A percentile compares a stretch with the other conserved stretches of the same genome.
Conservation (phyloP, 2,888 invertebrate species). For the Limnephilus rhombicus region DNA sequence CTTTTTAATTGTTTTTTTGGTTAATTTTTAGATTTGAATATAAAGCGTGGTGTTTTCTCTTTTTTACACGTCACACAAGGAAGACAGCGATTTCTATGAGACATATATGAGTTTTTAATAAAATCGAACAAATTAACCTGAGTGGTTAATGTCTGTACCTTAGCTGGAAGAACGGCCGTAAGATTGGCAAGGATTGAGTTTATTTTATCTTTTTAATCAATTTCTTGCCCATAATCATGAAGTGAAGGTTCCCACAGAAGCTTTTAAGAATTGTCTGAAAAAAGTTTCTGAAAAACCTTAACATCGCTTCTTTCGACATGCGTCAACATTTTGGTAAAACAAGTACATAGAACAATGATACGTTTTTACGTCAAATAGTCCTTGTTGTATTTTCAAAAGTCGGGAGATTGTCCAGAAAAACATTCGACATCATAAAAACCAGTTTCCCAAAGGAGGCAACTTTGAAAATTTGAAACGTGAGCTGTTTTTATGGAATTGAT, state of each 20-base stretch:
- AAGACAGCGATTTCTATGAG: too few species aligned
- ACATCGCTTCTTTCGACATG: background rate
- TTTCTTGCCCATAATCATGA: background rate
- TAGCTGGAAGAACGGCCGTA: too few species aligned
- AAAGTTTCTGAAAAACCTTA: background rate
- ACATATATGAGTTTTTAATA: too few species aligned
- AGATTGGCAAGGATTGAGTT: too few species aligned
- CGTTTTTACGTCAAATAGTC: background rate
- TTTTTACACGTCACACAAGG: too few species aligned
- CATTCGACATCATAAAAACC: conserved; percentile 12
- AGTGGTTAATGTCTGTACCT: too few species aligned
- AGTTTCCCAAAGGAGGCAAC: background rate
- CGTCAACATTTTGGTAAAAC: conserved; percentile 3
- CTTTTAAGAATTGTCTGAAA: background rate
- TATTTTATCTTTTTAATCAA: too few species aligned
- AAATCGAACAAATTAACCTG: too few species aligned
- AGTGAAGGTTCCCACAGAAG: background rate
- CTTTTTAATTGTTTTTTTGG: too few species aligned
- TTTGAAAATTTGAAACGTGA: background rate
- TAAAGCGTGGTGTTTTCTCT: too few species aligned
- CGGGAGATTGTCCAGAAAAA: conserved; percentile 15
- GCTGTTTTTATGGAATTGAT: background rate
- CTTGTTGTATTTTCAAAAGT: background rate
- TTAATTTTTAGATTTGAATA: too few species aligned
- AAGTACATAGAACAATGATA: background rate